phyloP scores from a whole-genome alignment of 1,140 invertebrate genomes.

The Araneus ventricosus region DNA sequence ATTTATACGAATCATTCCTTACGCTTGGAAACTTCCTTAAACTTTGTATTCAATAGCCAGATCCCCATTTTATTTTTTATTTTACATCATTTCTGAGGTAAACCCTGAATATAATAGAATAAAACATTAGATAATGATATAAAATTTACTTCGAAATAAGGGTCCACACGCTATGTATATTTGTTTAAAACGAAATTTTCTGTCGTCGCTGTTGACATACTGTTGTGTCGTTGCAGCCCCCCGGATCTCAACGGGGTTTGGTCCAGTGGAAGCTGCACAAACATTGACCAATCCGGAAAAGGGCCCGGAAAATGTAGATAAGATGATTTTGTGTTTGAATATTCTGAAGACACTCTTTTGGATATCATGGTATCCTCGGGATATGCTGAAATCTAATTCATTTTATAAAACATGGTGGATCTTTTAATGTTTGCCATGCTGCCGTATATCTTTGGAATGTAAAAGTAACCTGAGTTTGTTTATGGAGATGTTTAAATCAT shows the following conservation, averaged over 20 bases:
- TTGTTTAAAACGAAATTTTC: constrained; percentile 44
- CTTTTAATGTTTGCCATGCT: not conserved
- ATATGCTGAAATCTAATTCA: not conserved
- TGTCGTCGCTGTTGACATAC: not conserved
- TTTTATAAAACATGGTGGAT: not conserved
- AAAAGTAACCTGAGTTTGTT: not conserved
- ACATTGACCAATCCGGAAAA: constrained; percentile 13
- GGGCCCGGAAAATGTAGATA: not conserved
- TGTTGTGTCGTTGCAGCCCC: not conserved
- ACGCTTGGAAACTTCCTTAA: not conserved
- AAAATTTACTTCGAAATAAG: constrained; percentile 45
- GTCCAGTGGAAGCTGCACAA: constrained; percentile 25
- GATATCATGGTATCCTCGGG: not conserved
- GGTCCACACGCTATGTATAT: constrained; percentile 20
- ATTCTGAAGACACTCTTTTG: not conserved
- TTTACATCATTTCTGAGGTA: not conserved
- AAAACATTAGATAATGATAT: constrained; percentile 68
- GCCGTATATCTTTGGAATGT: not conserved
- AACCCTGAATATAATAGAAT: constrained; percentile 53
- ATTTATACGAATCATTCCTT: not conserved
- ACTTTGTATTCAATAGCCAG: not conserved
- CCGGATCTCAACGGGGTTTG: not conserved
- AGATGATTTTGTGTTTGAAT: constrained; percentile 35
- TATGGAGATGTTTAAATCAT: not conserved
- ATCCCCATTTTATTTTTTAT: not conserved